Conservation (phyloP, 2,888 invertebrate species). For the Microplitis manilae region DNA sequence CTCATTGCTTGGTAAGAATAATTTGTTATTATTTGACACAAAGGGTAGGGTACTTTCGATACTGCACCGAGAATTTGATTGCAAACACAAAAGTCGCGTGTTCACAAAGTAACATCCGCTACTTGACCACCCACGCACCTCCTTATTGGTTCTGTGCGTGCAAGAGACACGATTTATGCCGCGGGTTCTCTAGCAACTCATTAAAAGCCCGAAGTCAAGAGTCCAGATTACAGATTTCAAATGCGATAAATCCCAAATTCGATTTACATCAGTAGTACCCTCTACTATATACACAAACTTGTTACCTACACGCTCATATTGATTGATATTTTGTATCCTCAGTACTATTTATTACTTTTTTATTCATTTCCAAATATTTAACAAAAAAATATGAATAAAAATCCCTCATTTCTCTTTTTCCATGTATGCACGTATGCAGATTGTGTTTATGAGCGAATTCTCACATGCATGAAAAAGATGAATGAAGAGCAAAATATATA, state of each 20-base stretch:
- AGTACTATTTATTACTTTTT: slow-evolving; percentile 6
- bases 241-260: background rate
- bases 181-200: slow-evolving; percentile 28
- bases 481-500: background rate
- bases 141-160: slow-evolving; percentile 29
- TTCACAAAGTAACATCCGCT: slow-evolving; percentile 34
- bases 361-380: background rate
- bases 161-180: slow-evolving; percentile 39
- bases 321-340: slow-evolving; percentile 10
- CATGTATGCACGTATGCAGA: background rate
- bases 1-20: background rate
- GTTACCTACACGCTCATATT: background rate
- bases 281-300: background rate
- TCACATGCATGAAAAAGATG: background rate
- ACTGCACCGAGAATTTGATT: slow-evolving; percentile 12
- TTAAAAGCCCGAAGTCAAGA: slow-evolving; percentile 18
- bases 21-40: background rate
- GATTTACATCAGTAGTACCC: background rate
- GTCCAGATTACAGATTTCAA: slow-evolving; percentile 16
- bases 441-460: background rate
- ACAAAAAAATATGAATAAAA: background rate
- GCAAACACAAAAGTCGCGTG: slow-evolving; percentile 21
- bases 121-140: slow-evolving; percentile 39
- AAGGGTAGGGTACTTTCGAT: slow-evolving; percentile 3
- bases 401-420: no score